These are phyloP conservation scores for Pachyuromys duprasi DNA, from an alignment of 2,797 vertebrate species.

Conservation along the genomic window DNA sequence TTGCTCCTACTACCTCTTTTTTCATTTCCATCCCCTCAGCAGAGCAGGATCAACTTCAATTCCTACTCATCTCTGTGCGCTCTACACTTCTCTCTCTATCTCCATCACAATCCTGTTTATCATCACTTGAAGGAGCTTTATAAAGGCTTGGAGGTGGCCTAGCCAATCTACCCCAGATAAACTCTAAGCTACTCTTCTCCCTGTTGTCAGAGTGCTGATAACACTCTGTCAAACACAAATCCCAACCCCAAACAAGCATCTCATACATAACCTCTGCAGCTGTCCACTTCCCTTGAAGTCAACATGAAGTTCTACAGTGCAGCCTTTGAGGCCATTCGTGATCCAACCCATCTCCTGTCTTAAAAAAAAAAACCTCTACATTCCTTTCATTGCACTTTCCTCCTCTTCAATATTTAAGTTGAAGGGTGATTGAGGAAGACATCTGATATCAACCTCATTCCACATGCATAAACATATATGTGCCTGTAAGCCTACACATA, in stretches of 20 bases:
- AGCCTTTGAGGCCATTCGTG: neutral
- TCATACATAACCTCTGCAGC: neutral
- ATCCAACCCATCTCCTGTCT: neutral
- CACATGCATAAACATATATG: too few relatives aligned
- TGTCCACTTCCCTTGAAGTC: neutral
- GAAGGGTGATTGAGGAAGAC: neutral
- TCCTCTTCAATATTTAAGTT: neutral
- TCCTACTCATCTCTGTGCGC: neutral
- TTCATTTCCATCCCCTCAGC: neutral
- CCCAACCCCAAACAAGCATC: too few relatives aligned
- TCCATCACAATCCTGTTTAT: neutral
- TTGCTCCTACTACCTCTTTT: neutral
- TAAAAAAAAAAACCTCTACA: neutral
- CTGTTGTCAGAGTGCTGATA: neutral
- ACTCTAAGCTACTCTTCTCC: too few relatives aligned
- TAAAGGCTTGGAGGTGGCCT: neutral
- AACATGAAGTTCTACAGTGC: fast-evolving
- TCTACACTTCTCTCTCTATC: neutral
- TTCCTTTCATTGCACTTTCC: neutral
- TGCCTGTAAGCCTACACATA: neutral
- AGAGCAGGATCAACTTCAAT: neutral
- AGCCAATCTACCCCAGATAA: neutral
- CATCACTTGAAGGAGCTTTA: neutral
- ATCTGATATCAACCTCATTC: neutral
- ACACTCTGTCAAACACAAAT: neutral